Base-by-base conservation (phyloP, 2,888 invertebrate genomes). In the Dolomedes plantarius region DNA sequence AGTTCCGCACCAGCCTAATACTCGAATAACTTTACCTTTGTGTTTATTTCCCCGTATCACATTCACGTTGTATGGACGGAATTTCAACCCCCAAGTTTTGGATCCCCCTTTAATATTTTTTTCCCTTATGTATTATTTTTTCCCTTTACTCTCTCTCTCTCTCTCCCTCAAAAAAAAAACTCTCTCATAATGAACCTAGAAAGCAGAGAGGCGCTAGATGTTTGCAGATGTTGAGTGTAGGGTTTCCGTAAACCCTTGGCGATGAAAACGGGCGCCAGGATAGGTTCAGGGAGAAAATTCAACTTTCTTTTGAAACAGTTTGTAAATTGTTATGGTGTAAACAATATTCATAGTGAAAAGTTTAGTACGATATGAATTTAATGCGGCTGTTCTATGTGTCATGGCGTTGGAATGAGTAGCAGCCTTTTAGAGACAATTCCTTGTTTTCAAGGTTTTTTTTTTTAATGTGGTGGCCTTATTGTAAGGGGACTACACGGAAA, bases 11-110 rank as follows among this genome's bases (percentile, higher is more conserved):
- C 16, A 11, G n/a, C 27, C 27, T 31, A 50, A 77, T 56, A 62
- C 29, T 39, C 56, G 68, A 77, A 67, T 77, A 67, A 78, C 71
- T 78, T 71, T 71, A 78, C 56, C 36, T 50, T 32, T 56, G 27
- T 31, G 64, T 39, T 28, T 69, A 69, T 71, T 68, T 68, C 19
- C 50, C 36, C 36, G 56, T 78, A 69, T 68, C 50, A 39, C 77
- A 67, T 56, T 27, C 50, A 23, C 27, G 50, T 32, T 19, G 36
- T 32, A 31, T 36, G 39, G 13, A 29, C 31, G 39, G 71, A 32
- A 62, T 69, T 71, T 78, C n/a, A 31, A 9, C 29, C 62, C 62
- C 13, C 62, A 62, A 9, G 16, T 29, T 29, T 36, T 36, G 36
- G 13, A 28, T 31, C 65, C 65, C 31, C 65, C 16, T 65, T 65